Base-by-base conservation (phyloP, 2,113 vertebrate genomes). In the Ceuthmochares aereus region DNA sequence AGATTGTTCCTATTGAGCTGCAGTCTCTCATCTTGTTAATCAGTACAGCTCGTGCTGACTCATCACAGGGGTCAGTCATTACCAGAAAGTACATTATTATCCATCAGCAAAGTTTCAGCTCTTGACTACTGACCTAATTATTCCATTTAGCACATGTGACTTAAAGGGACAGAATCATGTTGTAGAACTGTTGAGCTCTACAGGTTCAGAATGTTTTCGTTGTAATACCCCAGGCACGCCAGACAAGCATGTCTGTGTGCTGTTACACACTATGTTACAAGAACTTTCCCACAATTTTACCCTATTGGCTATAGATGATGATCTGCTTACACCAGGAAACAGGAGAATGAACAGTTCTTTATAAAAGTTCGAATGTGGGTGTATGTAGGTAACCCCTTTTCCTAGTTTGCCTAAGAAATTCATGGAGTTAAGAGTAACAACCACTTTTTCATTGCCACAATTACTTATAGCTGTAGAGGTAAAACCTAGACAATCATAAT, bases 51-150 rank as follows among this genome's bases (percentile, higher is more conserved):
- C 82, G 45, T 32, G 49, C 27, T 43, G 51, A 62, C 59, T 80
- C 63, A 86, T 94, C 92, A 85, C 2, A 2, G 79, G 59, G 59
- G 30, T 63, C 67, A 73, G 2, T 47, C 37, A 40, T 59, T 80
- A 69, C 47, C 84, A 84, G 72, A 83, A 92, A 83, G 75, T 22
- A 19, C 54, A 73, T 90, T 95, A 80, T 92, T 81, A 88, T 26
- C 63, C 63, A 86, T 69, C 75, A 76, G 54, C 29, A 66, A 90
- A 90, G 51, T 66, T 90, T 83, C 52, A 89, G 62, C 36, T 93
- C 67, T 92, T 68, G 59, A 88, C 90, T 90, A 80, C 49, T 88
- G 75, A 74, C 45, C 42, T 80, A 90, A 93, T 94, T 92, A 88
- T 76, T 92, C 59, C 51, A 73, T 66, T 58, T 68, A 74, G 40